Base-by-base conservation (phyloP, 2,113 vertebrate species). In the Perognathus longimembris region DNA sequence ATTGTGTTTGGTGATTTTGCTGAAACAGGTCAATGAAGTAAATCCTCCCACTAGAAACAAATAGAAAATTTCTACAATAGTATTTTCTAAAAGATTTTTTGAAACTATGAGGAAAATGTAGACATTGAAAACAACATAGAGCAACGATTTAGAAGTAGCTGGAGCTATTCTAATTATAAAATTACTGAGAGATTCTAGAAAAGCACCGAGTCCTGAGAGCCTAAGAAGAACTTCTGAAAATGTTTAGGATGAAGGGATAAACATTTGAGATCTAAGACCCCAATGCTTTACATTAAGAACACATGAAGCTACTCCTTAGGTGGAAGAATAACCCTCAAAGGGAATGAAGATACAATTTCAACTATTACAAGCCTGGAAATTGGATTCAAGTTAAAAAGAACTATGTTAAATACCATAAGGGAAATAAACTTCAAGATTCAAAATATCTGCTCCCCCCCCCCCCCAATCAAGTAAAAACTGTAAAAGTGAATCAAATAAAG, bases 291-390 rank as follows among this genome's bases (percentile, higher is more conserved):
- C 42, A 63, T 69, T 32, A 61, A 69, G 30, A 75, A 36, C 30
- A 66, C 30, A 77, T 77, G 77, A 83, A 50, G 26, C 20, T 40
- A 42, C 20, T 81, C 8, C 17, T 70, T 84, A 90, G 45, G 63
- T 64, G 10, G 12, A 91, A 88, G 4, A 64, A 81, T 76, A 93
- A 79, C 9, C 11, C 42, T 88, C 42, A 85, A 63, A 85, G 32
- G 32, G 6, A 34, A 77, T 21, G 50, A 90, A 89, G 40, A 80
- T 45, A 84, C 54, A 32, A 86, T 80, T 88, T 32, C 32, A 83
- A 88, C 73, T 38, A 40, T 77, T n/a, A 59, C 18, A 93, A 91
- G 42, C 14, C 4, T 45, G 94, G 26, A 79, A 84, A 90, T 79
- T 90, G 69, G 22, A 85, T 90, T 89, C 88, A 77, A 42, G 3